Base-by-base conservation (phyloP, 2,113 vertebrate genomes). In the Poeciliopsis prolifica region DNA sequence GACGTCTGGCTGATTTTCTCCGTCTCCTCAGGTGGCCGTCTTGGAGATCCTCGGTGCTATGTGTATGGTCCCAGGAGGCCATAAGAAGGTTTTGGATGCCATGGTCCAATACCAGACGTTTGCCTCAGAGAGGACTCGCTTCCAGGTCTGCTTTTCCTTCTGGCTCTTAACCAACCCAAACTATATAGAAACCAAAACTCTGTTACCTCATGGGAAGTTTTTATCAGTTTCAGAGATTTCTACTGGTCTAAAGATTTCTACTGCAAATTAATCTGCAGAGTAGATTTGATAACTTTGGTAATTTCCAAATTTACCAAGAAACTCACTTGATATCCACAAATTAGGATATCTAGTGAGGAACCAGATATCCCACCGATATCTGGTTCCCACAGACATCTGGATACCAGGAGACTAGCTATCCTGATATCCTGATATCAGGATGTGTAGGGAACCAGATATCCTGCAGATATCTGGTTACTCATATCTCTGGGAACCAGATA, bases 31-130 rank as follows among this genome's bases (percentile, higher is more conserved):
- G 65, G 98, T 99, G 94, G 98, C 98, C 0, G 97, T 98, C 91
- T 93, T 99, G 93, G 98, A 99, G 94, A 99, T 99, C 93, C 96
- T 99, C 96, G 98, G 98, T 35, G 98, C 98, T 0, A 98, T 99
- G 87, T 99, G 98, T 92, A 94, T 99, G 91, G 98, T 99, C 88
- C 98, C 98, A 0, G 98, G 98, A 0, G 98, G 98, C 37, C 98
- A 99, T 94, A 97, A 96, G 63, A 98, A 99, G 86, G 97, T 99
- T 75, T 91, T 99, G 89, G 96, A 99, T 92, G 96, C 98, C 3
- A 99, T 99, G 98, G 91, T 98, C 91, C 97, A 99, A 87, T 99
- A 99, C 92, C 98, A 99, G 92, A 97, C 96, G 87, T 99, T 97
- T 0, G 96, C 98, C 92, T 96, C 96, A 0, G 98, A 99, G 86